phyloP scores from a whole-genome alignment of 1,140 invertebrate genomes.

The Lepidurus packardi region DNA sequence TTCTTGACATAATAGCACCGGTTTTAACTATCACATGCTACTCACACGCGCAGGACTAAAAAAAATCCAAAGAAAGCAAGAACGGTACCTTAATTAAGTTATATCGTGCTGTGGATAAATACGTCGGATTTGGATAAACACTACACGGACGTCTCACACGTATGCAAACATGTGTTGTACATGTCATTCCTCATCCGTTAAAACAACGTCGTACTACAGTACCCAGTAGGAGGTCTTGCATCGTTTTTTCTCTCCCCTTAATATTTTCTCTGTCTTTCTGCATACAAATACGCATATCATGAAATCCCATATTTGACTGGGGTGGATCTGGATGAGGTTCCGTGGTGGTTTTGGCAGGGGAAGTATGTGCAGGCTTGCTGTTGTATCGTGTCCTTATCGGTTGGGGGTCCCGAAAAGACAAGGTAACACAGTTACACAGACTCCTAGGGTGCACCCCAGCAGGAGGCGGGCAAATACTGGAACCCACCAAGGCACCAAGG shows the following conservation, averaged over 20 bases:
- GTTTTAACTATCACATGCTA: neutral
- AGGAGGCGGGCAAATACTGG: conserved; percentile 3
- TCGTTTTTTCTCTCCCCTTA: neutral
- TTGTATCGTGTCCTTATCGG: neutral
- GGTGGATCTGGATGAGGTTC: conserved; percentile 7
- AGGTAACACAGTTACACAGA: conserved; percentile 14
- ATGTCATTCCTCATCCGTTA: conserved; percentile 10
- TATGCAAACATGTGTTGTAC: neutral
- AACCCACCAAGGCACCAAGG: neutral
- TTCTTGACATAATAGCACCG: neutral
- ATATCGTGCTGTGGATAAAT: conserved; percentile 19
- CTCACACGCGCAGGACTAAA: neutral
- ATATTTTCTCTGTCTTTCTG: neutral
- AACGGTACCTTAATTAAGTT: neutral
- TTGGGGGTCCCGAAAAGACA: neutral
- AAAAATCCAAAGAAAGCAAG: too few species aligned
- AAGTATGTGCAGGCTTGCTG: conserved; percentile 7
- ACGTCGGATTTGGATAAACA: neutral
- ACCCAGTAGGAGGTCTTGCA: neutral
- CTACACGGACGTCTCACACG: neutral
- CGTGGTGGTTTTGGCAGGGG: conserved; percentile 2
- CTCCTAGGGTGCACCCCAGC: conserved; percentile 11
- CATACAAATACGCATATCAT: neutral
- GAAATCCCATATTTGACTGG: neutral
- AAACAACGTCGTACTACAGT: conserved; percentile 4